phyloP scores from a whole-genome alignment of 2,888 invertebrate genomes.

The Meta bourneti region DNA sequence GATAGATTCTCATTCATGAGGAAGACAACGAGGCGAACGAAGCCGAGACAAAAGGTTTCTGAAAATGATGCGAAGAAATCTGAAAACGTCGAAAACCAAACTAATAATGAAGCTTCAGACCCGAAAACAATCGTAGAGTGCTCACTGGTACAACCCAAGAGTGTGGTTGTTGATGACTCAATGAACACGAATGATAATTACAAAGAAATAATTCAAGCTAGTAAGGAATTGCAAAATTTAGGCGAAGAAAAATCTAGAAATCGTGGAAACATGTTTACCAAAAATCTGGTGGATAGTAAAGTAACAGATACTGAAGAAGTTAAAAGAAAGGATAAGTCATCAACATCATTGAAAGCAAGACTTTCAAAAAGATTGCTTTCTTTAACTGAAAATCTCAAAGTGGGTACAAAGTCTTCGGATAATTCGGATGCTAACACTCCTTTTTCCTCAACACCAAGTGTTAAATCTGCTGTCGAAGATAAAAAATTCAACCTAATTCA shows the following conservation, averaged over 20 bases:
- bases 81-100: conserved; percentile 24
- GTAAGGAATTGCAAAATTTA: conserved; percentile 25
- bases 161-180: background rate
- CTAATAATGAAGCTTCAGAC: conserved; percentile 1
- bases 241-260: conserved; percentile 27
- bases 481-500: conserved; percentile 25
- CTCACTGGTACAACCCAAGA: background rate
- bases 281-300: conserved; percentile 39
- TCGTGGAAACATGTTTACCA: conserved; percentile 33
- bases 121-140: background rate
- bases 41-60: conserved; percentile 30
- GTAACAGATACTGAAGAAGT: conserved; percentile 32
- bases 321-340: conserved; percentile 55
- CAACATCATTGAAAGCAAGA: conserved; percentile 67
- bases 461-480: conserved; percentile 48
- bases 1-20: conserved; percentile 75
- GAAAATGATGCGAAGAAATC: conserved; percentile 20
- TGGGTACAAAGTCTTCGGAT: conserved; percentile 24
- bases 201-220: conserved; percentile 13
- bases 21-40: conserved; percentile 73
- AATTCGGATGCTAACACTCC: conserved; percentile 5
- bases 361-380: conserved; percentile 72
- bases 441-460: background rate
- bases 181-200: conserved; percentile 23
- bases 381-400: conserved; percentile 74